phyloP scores from a whole-genome alignment of 2,888 invertebrate genomes.

The Tipula vernalis region DNA sequence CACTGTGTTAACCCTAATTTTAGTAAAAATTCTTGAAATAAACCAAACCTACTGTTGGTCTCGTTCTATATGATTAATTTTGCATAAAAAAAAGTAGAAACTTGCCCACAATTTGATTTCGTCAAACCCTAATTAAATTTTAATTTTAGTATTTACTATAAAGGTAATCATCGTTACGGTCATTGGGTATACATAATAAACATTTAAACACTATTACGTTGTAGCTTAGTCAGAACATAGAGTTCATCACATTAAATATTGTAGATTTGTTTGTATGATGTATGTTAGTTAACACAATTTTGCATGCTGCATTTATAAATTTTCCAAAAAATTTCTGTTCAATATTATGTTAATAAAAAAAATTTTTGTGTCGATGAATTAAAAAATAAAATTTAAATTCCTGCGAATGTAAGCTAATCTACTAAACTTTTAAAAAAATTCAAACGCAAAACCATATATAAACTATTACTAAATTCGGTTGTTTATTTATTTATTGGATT shows the following conservation, averaged over 20 bases:
- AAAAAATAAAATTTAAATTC: not conserved
- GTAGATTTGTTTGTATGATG: not conserved
- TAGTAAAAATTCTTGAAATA: no score
- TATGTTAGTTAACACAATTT: not conserved
- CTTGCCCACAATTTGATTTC: not conserved
- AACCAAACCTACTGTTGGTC: not conserved
- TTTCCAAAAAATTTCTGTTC: not conserved
- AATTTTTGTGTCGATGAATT: not conserved
- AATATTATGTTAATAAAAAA: not conserved
- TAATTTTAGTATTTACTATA: not conserved
- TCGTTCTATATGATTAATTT: not conserved
- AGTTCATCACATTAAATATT: not conserved
- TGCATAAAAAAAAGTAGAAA: not conserved
- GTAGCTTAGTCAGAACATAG: not conserved
- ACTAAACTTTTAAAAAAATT: not conserved
- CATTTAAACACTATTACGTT: not conserved
- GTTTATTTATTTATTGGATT: not conserved
- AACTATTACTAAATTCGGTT: not conserved
- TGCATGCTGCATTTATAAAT: not conserved
- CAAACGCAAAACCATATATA: not conserved
- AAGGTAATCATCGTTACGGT: not conserved
- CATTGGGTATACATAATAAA: not conserved
- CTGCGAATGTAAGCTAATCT: conserved; percentile 11
- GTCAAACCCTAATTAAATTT: not conserved
- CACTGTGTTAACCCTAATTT: no score